These are phyloP conservation scores for Triplophysa siluroides DNA, from an alignment of 2,113 vertebrate genomes.

Conservation along the genomic window DNA sequence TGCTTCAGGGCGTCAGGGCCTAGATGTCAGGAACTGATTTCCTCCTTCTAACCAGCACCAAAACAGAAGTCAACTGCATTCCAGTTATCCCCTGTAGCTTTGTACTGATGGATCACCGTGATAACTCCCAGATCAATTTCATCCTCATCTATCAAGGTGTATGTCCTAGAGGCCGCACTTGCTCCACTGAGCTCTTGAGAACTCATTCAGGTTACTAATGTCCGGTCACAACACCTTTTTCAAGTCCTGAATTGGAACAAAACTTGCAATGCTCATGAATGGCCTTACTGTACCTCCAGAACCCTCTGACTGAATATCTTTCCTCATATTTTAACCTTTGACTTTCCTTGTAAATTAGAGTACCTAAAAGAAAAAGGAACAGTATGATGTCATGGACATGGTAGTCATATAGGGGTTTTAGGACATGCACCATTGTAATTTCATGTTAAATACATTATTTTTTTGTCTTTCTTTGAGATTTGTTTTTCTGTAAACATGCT, in stretches of 20 bases:
- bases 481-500: slow-evolving; percentile 18
- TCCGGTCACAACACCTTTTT: background rate
- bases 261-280: background rate
- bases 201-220: background rate
- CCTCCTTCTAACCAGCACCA: background rate
- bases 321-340: too few relatives aligned
- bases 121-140: slow-evolving; percentile 35
- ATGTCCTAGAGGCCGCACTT: background rate
- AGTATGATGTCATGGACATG: too few relatives aligned
- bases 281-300: too few relatives aligned
- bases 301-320: too few relatives aligned
- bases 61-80: background rate
- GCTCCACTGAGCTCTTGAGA: background rate
- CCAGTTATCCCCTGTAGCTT: background rate
- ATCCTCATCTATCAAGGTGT: background rate
- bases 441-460: background rate
- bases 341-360: too few relatives aligned
- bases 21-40: slow-evolving; percentile 17
- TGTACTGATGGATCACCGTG: slow-evolving; percentile 31
- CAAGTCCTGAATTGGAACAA: background rate
- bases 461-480: slow-evolving; percentile 5
- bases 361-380: too few relatives aligned
- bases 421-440: too few relatives aligned
- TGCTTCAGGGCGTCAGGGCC: background rate
- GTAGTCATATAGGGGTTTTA: too few relatives aligned